These are phyloP conservation scores for Apistogramma diplotaenia DNA, from an alignment of 2,113 vertebrate genomes.

Conservation along the genomic window DNA sequence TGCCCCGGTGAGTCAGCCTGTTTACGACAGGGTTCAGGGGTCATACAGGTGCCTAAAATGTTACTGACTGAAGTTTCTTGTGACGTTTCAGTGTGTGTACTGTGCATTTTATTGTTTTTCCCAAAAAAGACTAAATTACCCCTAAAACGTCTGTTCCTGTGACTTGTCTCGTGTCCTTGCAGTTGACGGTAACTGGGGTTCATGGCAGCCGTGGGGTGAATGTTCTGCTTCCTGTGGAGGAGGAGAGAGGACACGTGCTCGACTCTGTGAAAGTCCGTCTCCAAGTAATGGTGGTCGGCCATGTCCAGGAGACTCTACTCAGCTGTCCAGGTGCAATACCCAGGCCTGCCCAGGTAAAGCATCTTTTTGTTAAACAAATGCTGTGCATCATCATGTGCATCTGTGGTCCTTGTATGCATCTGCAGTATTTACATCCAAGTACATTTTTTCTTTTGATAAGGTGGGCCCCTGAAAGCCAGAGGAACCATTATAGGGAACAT, in stretches of 20 bases:
- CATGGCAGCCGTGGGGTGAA: conserved; percentile 88
- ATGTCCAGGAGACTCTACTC: conserved; percentile 89
- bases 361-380: background rate
- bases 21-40: background rate
- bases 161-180: conserved; percentile 18
- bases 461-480: conserved; percentile 87
- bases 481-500: conserved; percentile 92
- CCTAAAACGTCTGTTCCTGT: rapidly evolving
- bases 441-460: conserved; percentile 60
- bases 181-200: conserved; percentile 93
- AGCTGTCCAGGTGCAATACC: conserved; percentile 86
- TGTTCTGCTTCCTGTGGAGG: conserved; percentile 90
- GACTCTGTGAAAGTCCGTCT: conserved; percentile 83
- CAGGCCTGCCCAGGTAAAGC: conserved; percentile 88
- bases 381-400: no score
- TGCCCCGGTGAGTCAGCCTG: conserved; percentile 83
- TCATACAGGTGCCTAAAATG: background rate
- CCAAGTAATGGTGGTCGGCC: conserved; percentile 76
- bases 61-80: background rate
- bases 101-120: background rate
- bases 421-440: background rate
- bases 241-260: conserved; percentile 83
- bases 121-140: background rate
- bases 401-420: background rate
- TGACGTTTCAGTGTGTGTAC: no score